Evolutionary conservation across 2,113 vertebrate genomes (phyloP).

Genomic region (Pyrgilauda ruficollis): DNA sequence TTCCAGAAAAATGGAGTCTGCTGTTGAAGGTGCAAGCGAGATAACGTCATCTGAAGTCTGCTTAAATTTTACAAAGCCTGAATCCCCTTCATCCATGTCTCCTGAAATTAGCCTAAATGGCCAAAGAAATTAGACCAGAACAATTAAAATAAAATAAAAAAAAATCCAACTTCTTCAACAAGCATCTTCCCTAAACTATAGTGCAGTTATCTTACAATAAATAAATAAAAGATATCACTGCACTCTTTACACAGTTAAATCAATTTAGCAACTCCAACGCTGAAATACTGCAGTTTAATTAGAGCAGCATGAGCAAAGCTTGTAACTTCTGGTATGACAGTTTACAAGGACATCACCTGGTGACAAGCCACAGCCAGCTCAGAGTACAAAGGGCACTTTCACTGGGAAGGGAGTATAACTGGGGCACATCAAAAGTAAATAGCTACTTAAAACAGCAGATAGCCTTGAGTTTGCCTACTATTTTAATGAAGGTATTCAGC

Average conservation of each 20-base stretch:
- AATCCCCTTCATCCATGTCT: constrained; percentile 94
- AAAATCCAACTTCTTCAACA: not conserved
- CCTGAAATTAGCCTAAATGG: constrained; percentile 79
- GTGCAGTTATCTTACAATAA: not conserved
- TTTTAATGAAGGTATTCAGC: not conserved
- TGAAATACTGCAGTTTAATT: not conserved
- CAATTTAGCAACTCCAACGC: not conserved
- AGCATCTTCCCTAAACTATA: not conserved
- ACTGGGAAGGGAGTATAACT: not conserved
- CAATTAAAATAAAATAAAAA: not conserved
- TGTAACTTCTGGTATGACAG: not conserved
- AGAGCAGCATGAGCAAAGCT: not conserved
- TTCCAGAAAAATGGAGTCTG: constrained; percentile 87
- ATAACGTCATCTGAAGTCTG: constrained; percentile 81
- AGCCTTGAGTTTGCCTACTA: not conserved
- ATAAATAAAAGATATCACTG: not conserved
- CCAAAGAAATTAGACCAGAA: constrained; percentile 28
- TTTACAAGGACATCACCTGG: not conserved
- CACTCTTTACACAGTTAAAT: not conserved
- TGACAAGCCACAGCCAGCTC: constrained; percentile 2
- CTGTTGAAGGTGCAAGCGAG: constrained; percentile 79
- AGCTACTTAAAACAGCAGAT: not conserved
- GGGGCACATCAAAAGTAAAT: not conserved
- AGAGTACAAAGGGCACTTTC: constrained; percentile 15
- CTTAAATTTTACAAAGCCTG: constrained; percentile 76